Evolutionary conservation across 2,888 invertebrate genomes (phyloP), one percentile per base, ranked within the genome.

Genomic region (Heliconius hortense): DNA sequence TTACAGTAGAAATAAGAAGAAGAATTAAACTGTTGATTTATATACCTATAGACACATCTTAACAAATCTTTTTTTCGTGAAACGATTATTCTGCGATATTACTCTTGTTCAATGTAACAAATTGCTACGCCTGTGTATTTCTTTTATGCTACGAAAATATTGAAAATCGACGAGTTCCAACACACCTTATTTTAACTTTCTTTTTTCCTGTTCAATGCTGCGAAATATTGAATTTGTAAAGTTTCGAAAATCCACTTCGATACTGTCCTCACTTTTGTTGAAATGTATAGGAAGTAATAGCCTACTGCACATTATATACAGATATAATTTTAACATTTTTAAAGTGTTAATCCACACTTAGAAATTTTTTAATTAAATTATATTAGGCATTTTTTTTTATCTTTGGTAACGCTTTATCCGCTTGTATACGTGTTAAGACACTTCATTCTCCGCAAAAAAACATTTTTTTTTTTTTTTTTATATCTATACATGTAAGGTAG

Each of bases 221-320:
- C 56, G 69, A 69, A 53, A 53, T 56, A 56, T 69, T 31, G 56
- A 69, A 56, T 69, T 69, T 31, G 56, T 73, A 80, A 81, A 81
- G 82, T 81, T 80, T 81, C 79, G 56, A 69, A 59, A 77, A 72
- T 81, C 81, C 79, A 81, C 82, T 81, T 79, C 68, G 59, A 73
- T 79, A 2, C 10, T 24, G 39, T 11, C 15, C 39, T 24, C 39
- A 24, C 28, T 31, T 35, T 21, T 31, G 63, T 31, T 63, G 18
- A 18, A 63, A 63, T 31, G 35, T 35, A 35, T 35, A 35, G 10
- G 35, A 35, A 35, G 35, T 21, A 21, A 21, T 48, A 48, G 21
- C 21, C 18, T 7, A 8, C 7, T 21, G 21, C 2, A 48, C 21
- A 21, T 48, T 21, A 48, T 21, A 48, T 2, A 48, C 13, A 43